phyloP scores from a whole-genome alignment of 2,888 invertebrate genomes.

The Strigamia maritima region DNA sequence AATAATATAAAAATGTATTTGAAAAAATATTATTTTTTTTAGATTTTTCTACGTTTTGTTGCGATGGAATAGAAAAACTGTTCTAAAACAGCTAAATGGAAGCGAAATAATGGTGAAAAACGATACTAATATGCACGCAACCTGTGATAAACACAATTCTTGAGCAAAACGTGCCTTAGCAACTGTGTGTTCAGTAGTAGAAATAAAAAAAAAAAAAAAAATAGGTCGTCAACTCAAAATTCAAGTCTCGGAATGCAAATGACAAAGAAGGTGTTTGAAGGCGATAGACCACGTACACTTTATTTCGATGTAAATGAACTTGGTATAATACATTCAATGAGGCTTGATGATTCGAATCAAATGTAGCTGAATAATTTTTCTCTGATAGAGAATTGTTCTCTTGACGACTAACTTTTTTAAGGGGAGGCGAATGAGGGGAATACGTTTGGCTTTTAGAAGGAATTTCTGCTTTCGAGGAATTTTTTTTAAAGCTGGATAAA shows the following conservation, averaged over 20 bases:
- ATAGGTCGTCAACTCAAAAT: constrained; percentile 21
- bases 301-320: constrained; percentile 30
- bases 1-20: not conserved
- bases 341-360: constrained; percentile 28
- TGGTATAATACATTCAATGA: constrained; percentile 30
- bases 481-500: not conserved
- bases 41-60: not conserved
- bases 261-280: constrained; percentile 20
- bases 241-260: constrained; percentile 27
- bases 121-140: constrained; percentile 11
- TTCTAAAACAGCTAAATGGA: not conserved
- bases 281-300: constrained; percentile 32
- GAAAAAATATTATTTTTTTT: not conserved
- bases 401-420: not conserved
- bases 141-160: constrained; percentile 9
- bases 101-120: not conserved
- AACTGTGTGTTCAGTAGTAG: not conserved
- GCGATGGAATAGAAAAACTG: not conserved
- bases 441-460: not conserved
- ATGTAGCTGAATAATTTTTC: constrained; percentile 29
- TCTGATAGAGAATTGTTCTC: constrained; percentile 14
- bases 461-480: not conserved
- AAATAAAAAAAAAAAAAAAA: not conserved
- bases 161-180: constrained; percentile 24
- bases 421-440: not conserved